phyloP scores from a whole-genome alignment of 2,888 invertebrate genomes.

The Cacoxenus indagator region DNA sequence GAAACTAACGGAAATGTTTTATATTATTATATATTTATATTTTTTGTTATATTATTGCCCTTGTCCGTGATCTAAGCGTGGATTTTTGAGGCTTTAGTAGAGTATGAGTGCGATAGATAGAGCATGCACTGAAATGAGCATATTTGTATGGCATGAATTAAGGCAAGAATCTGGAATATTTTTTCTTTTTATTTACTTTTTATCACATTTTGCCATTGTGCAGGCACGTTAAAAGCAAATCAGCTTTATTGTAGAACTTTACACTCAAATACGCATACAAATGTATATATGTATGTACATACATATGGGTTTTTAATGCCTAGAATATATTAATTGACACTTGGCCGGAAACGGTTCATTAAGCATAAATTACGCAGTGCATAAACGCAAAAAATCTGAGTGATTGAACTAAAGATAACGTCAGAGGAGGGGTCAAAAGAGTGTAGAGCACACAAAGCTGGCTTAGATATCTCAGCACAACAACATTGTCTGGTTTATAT shows the following conservation, averaged over 20 bases:
- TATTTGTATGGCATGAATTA: neutral
- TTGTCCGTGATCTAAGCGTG: neutral
- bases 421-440: neutral
- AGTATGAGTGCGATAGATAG: neutral
- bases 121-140: neutral
- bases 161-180: slow-evolving; percentile 1
- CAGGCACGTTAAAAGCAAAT: slow-evolving; percentile 12
- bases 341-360: slow-evolving; percentile 65
- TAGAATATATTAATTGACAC: slow-evolving; percentile 64
- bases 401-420: neutral
- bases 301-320: slow-evolving; percentile 12
- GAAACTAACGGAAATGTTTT: slow-evolving; percentile 3
- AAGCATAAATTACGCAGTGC: slow-evolving; percentile 56
- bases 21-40: neutral
- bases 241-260: neutral
- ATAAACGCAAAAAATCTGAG: too few relatives aligned
- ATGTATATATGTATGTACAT: neutral
- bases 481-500: neutral
- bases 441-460: neutral
- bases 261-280: neutral
- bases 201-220: slow-evolving; percentile 3
- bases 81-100: neutral
- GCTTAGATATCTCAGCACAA: slow-evolving; percentile 6
- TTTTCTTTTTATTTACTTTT: too few relatives aligned
- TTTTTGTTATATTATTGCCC: neutral